phyloP scores from a whole-genome alignment of 2,797 vertebrate species.

The Anniella stebbinsi region DNA sequence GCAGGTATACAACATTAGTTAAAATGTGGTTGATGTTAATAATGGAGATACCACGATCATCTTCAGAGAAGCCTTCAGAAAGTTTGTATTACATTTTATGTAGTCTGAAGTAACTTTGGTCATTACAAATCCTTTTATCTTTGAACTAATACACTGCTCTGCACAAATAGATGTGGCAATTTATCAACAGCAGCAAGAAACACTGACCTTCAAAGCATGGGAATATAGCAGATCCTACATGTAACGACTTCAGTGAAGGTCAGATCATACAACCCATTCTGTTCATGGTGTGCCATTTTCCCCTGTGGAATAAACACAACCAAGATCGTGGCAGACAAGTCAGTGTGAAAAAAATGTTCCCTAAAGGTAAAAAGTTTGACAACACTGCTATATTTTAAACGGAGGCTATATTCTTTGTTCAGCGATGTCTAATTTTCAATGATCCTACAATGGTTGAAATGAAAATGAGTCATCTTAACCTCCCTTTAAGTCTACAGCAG shows the following conservation, averaged over 20 bases:
- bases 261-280: background rate
- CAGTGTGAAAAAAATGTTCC: background rate
- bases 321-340: background rate
- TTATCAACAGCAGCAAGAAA: background rate
- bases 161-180: background rate
- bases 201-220: background rate
- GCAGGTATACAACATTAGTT: background rate
- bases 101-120: background rate
- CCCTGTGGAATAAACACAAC: background rate
- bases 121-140: background rate
- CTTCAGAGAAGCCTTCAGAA: background rate
- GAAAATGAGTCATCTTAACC: constrained; percentile 58
- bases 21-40: background rate
- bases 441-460: constrained; percentile 60
- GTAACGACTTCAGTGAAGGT: background rate
- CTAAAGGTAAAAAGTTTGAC: background rate
- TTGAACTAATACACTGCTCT: background rate
- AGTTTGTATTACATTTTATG: background rate
- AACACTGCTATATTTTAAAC: background rate
- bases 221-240: background rate
- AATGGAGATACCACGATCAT: background rate
- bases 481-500: constrained; percentile 58
- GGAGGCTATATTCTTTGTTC: background rate
- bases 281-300: background rate
- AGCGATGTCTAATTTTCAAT: background rate